Percentiles rank a stretch among this genome's conserved stretches.
These are phyloP conservation scores for Subacronicta megacephala DNA, from an alignment of 2,888 invertebrate species.

Conservation along the genomic window DNA sequence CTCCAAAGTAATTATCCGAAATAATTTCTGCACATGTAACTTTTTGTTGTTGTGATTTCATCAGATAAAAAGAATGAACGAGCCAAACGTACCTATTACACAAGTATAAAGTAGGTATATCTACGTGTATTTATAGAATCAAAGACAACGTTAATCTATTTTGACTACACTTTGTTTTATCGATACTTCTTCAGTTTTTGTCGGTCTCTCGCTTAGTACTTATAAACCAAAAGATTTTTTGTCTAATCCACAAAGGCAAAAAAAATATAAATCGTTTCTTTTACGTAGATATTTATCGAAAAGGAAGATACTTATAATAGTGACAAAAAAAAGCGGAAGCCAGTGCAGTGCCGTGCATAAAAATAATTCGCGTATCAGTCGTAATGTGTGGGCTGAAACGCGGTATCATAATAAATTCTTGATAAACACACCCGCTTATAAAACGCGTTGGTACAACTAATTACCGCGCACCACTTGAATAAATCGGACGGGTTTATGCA, in stretches of 20 bases:
- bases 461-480: conserved; percentile 36
- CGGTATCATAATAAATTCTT: conserved; percentile 35
- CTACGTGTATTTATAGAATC: not conserved
- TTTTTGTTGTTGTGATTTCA: too few relatives aligned
- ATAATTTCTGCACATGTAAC: too few relatives aligned
- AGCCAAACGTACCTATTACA: too few relatives aligned
- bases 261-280: too few relatives aligned
- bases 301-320: too few relatives aligned
- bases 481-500: conserved; percentile 37
- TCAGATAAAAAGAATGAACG: too few relatives aligned
- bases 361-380: conserved; percentile 16
- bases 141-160: conserved; percentile 1
- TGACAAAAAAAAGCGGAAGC: too few relatives aligned
- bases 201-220: not conserved
- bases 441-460: conserved; percentile 23
- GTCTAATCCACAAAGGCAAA: not conserved
- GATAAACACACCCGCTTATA: conserved; percentile 45
- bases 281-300: too few relatives aligned
- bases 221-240: not conserved
- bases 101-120: not conserved
- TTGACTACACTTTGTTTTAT: conserved; percentile 18
- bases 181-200: conserved; percentile 18
- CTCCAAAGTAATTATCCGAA: too few relatives aligned
- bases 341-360: conserved; percentile 6
- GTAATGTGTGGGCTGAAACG: not conserved